These are phyloP conservation scores for Pangasianodon gigas DNA, from an alignment of 2,113 vertebrate species.

Conservation along the genomic window DNA sequence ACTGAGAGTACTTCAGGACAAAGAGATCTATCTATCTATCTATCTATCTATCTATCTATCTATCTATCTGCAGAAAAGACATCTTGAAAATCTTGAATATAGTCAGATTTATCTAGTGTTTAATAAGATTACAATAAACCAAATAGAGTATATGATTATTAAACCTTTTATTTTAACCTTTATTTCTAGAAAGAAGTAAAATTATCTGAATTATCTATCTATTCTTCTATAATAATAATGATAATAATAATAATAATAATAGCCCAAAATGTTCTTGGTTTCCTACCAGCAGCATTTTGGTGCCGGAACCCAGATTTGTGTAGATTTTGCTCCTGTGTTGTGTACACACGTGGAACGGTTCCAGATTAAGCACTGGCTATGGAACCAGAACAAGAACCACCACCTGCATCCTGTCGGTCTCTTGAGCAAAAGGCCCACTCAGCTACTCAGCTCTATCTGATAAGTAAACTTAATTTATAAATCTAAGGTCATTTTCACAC, in stretches of 20 bases:
- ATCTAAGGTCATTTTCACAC: background rate
- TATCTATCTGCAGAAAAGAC: no score
- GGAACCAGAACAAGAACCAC: background rate
- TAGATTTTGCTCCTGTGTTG: background rate
- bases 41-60: constrained; percentile 23
- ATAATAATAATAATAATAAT: background rate
- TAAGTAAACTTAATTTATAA: background rate
- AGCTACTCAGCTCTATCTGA: background rate
- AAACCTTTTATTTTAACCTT: no score
- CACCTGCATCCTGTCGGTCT: background rate
- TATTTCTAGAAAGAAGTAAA: no score
- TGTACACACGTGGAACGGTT: background rate
- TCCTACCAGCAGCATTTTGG: background rate
- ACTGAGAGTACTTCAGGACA: background rate
- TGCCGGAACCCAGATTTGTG: background rate
- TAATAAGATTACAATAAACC: no score
- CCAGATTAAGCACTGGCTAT: background rate
- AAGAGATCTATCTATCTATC: background rate
- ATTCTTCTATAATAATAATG: background rate
- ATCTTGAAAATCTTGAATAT: no score
- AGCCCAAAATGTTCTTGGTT: background rate
- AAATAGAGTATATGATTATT: no score
- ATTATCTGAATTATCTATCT: no score
- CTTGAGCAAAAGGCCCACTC: background rate
- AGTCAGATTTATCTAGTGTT: no score